Evolutionary conservation across 1,140 invertebrate genomes (phyloP).

Genomic region (Matsumurasca onukii): DNA sequence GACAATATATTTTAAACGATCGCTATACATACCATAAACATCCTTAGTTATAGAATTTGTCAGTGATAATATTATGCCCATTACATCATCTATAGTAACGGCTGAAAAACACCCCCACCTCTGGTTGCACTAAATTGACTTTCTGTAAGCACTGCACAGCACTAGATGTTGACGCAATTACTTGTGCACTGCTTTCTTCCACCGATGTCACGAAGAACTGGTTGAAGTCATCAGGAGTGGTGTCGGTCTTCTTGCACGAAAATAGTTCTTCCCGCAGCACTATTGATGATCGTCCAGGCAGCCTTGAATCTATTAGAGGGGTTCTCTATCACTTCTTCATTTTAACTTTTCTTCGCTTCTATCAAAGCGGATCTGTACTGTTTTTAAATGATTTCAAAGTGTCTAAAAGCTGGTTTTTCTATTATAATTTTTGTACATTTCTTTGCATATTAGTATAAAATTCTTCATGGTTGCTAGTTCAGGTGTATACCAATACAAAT

Average conservation of each 20-base stretch:
- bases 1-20: conserved; percentile 7
- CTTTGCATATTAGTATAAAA: background rate
- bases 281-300: conserved; percentile 9
- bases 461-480: background rate
- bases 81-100: background rate
- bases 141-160: background rate
- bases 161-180: background rate
- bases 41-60: conserved; percentile 8
- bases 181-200: background rate
- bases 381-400: background rate
- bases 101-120: background rate
- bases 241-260: background rate
- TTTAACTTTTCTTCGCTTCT: background rate
- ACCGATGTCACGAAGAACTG: background rate
- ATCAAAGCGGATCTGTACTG: background rate
- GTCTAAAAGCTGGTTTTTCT: background rate
- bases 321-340: background rate
- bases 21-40: conserved; percentile 13
- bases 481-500: background rate
- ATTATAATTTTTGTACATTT: background rate
- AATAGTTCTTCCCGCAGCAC: background rate
- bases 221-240: background rate
- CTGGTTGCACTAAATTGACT: background rate
- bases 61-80: conserved; percentile 10
- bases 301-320: background rate